phyloP scores from a whole-genome alignment of 1,140 invertebrate species.

The Sycophaga agraensis region DNA sequence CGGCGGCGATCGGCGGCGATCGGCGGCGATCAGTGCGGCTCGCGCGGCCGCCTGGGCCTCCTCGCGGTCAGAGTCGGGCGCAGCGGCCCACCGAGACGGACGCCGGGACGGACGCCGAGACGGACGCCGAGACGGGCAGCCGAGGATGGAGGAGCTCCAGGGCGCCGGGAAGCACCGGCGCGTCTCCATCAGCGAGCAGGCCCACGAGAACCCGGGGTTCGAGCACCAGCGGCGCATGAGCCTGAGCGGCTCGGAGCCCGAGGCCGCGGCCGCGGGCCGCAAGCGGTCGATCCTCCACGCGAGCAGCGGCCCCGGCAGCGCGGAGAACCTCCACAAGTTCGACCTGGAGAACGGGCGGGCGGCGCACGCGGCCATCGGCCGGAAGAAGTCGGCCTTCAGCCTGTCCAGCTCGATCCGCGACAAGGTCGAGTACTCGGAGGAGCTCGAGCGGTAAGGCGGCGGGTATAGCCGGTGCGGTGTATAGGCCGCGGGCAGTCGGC shows the following conservation, averaged over 20 bases:
- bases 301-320: constrained; percentile 41
- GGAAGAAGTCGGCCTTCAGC: constrained; percentile 54
- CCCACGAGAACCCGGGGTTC: constrained; percentile 51
- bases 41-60: too few relatives aligned
- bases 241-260: too few relatives aligned
- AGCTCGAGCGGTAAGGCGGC: constrained; percentile 48
- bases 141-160: constrained; percentile 39
- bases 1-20: too few relatives aligned
- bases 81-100: too few relatives aligned
- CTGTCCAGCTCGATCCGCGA: constrained; percentile 55
- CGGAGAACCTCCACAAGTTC: constrained; percentile 52
- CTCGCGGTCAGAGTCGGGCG: background rate
- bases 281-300: constrained; percentile 52
- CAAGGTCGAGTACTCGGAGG: constrained; percentile 55
- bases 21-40: too few relatives aligned
- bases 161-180: constrained; percentile 38
- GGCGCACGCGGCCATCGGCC: constrained; percentile 42
- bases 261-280: constrained; percentile 34
- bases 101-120: background rate
- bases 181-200: constrained; percentile 51
- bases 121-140: background rate
- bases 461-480: too few relatives aligned
- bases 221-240: constrained; percentile 44
- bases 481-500: too few relatives aligned
- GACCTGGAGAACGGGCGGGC: constrained; percentile 49